These are phyloP conservation scores for Netelia virgata DNA, from an alignment of 2,888 invertebrate genomes.

Conservation along the genomic window DNA sequence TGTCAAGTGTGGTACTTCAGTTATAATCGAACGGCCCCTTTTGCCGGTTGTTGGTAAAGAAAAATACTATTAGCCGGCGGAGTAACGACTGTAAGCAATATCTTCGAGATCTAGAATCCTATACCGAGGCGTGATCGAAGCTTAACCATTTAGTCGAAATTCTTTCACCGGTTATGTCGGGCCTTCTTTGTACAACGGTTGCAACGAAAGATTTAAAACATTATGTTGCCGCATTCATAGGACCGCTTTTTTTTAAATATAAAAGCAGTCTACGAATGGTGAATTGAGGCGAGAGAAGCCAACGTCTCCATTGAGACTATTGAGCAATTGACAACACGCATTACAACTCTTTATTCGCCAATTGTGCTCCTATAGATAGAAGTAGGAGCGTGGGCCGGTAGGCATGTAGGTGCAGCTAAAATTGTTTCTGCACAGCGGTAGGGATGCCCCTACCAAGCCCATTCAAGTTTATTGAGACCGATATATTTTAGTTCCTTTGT, in stretches of 20 bases:
- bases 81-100: too few species aligned
- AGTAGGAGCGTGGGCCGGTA: constrained; percentile 16
- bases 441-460: not conserved
- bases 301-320: constrained; percentile 72
- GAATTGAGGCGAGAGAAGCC: constrained; percentile 47
- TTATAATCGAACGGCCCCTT: too few species aligned
- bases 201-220: not conserved
- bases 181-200: not conserved
- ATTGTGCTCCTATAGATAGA: constrained; percentile 71
- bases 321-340: constrained; percentile 73
- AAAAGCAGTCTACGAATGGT: constrained; percentile 29
- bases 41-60: too few species aligned
- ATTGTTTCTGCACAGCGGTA: constrained; percentile 17
- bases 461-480: constrained; percentile 20
- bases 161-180: not conserved
- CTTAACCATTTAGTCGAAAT: not conserved
- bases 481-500: not conserved
- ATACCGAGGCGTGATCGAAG: too few species aligned
- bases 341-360: constrained; percentile 77
- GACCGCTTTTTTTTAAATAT: constrained; percentile 2
- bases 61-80: too few species aligned
- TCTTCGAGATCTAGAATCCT: too few species aligned
- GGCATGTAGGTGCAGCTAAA: constrained; percentile 50
- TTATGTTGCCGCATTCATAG: not conserved
- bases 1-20: too few species aligned